Percentiles rank a stretch among this genome's conserved stretches.
phyloP scores from a whole-genome alignment of 1,140 invertebrate genomes.

The Formica exsecta region DNA sequence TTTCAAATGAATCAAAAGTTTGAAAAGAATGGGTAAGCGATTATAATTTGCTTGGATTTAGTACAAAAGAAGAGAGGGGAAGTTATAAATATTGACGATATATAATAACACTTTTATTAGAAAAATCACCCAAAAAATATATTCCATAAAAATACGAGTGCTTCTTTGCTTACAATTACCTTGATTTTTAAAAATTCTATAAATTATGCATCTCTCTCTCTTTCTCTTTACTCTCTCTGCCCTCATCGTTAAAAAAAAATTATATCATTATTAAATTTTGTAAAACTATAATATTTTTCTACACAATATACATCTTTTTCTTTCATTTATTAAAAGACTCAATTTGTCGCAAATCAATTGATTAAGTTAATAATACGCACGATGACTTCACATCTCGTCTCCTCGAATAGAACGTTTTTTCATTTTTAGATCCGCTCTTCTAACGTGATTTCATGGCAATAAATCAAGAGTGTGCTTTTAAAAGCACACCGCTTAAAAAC shows the following conservation, averaged over 20 bases:
- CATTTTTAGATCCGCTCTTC: not conserved
- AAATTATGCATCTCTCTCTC: not conserved
- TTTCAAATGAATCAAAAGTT: not conserved
- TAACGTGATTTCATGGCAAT: conserved; percentile 22
- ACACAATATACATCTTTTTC: not conserved
- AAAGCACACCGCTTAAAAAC: conserved; percentile 32
- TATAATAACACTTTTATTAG: not conserved
- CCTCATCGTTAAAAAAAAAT: not conserved
- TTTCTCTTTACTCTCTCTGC: too few relatives aligned
- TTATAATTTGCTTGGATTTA: not conserved
- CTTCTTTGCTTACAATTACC: not conserved
- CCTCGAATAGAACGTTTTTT: not conserved
- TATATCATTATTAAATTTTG: not conserved
- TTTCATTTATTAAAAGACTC: not conserved
- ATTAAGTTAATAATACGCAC: not conserved
- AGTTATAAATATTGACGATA: not conserved
- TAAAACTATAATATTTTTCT: not conserved
- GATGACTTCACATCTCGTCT: not conserved
- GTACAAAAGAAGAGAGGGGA: too few relatives aligned
- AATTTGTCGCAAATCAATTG: not conserved
- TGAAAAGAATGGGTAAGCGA: not conserved
- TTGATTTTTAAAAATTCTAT: not conserved
- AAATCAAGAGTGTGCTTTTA: conserved; percentile 5
- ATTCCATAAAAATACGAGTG: not conserved
- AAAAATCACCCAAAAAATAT: not conserved